Evolutionary conservation across 2,113 vertebrate species (phyloP), one percentile per base, ranked within the genome.

Genomic region (Osmerus eperlanus): DNA sequence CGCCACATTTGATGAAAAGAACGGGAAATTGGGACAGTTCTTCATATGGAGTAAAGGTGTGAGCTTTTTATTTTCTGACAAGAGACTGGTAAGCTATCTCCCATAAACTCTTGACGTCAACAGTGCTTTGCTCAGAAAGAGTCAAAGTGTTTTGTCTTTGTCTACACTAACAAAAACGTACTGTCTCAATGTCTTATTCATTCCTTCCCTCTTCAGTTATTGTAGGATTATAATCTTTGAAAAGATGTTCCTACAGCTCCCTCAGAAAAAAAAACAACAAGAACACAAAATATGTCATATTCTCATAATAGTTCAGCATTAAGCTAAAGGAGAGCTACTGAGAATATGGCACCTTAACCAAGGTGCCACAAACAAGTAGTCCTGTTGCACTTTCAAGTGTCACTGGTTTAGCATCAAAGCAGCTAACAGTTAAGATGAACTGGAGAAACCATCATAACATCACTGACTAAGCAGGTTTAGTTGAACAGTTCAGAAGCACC

Each of bases 11-110:
- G 83, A 82, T 75, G 74, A 81, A 85, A 89, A 88, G 72, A 78
- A 68, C 80, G 16, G 78, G 83, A 85, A 89, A 90, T 83, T 84
- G 84, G 88, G 82, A 81, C 84, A 79, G 74, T 82, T 89, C 80
- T 89, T 85, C 72, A 74, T 81, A 77, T 86, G 79, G 74, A 67
- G 69, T 78, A 83, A 76, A 78, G 76, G 81, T 68, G 78, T 29
- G 29, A 60, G 61, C 62, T 56, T 75, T 52, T 71, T 78, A 65
- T 75, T 72, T 80, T 68, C 73, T 78, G 77, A 81, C 63, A 63
- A 77, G 73, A 71, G 71, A 67, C 29, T 71, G 77, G 60, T 63
- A 74, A 25, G 65, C 80, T 84, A 79, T 84, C 71, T 85, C 71
- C 84, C 61, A 55, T 41, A 73, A 47, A 53, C 28, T 53, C 36